Evolutionary conservation across 1,140 invertebrate species (phyloP).

Genomic region (Ooceraea biroi): DNA sequence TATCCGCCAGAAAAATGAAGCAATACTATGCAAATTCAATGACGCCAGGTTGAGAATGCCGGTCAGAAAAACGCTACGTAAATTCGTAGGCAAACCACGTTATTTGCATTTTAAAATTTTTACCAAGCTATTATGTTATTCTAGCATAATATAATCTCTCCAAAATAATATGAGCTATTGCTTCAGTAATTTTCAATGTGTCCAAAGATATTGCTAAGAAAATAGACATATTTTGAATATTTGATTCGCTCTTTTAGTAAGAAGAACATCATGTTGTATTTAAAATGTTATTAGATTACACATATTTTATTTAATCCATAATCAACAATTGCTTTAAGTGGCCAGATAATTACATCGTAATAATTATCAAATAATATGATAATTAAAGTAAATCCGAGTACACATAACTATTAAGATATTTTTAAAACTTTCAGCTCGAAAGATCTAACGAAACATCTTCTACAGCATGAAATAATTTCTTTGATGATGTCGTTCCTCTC

Average conservation of each 20-base stretch:
- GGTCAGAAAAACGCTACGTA: background rate
- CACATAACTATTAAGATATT: too few species aligned
- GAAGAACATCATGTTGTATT: too few species aligned
- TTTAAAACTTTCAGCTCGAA: background rate
- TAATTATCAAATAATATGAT: too few species aligned
- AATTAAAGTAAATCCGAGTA: too few species aligned
- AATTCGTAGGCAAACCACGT: constrained; percentile 32
- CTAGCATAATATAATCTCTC: background rate
- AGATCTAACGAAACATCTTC: background rate
- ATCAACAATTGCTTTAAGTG: too few species aligned
- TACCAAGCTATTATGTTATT: background rate
- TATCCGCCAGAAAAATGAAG: background rate
- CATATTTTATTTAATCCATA: too few species aligned
- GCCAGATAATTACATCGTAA: too few species aligned
- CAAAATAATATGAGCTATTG: too few species aligned
- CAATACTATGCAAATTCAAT: constrained; percentile 47
- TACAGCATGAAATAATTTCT: background rate
- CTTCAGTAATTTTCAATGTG: background rate
- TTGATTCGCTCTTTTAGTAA: background rate
- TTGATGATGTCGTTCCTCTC: constrained; percentile 5
- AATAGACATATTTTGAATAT: background rate
- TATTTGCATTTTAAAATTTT: constrained; percentile 16
- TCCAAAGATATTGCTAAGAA: background rate
- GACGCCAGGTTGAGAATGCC: background rate
- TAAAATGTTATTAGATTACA: too few species aligned